phyloP scores from a whole-genome alignment of 2,888 invertebrate genomes.

The Sarcophaga rosellei region DNA sequence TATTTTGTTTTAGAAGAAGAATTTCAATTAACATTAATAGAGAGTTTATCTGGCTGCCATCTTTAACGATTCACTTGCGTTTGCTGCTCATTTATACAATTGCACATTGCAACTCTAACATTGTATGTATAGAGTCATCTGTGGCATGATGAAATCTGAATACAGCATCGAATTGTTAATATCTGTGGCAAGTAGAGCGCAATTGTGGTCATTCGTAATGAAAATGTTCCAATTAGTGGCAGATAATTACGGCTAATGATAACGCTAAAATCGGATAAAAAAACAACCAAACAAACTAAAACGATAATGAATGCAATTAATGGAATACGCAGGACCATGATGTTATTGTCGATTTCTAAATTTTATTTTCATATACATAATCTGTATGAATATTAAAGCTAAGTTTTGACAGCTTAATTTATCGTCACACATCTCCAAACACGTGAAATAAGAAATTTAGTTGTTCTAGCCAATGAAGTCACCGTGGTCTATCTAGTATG shows the following conservation, averaged over 20 bases:
- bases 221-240: constrained; percentile 14
- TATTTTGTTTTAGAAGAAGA: constrained; percentile 12
- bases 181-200: not conserved
- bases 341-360: too few relatives aligned
- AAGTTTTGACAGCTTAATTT: too few relatives aligned
- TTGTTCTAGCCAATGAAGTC: too few relatives aligned
- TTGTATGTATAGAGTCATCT: not conserved
- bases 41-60: constrained; percentile 34
- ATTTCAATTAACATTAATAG: constrained; percentile 57
- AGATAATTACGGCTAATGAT: constrained; percentile 18
- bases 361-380: too few relatives aligned
- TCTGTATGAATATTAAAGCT: too few relatives aligned
- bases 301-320: too few relatives aligned
- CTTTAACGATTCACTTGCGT: constrained; percentile 22
- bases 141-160: not conserved
- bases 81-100: not conserved
- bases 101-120: not conserved
- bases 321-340: too few relatives aligned
- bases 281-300: not conserved
- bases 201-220: constrained; percentile 33
- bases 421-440: too few relatives aligned
- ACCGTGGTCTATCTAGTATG: too few relatives aligned
- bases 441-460: too few relatives aligned
- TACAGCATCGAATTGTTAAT: too few relatives aligned
- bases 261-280: not conserved